Percentiles rank a stretch among this genome's conserved stretches.
Conservation (phyloP, 2,888 invertebrate species). For the Pollenia labialis region DNA sequence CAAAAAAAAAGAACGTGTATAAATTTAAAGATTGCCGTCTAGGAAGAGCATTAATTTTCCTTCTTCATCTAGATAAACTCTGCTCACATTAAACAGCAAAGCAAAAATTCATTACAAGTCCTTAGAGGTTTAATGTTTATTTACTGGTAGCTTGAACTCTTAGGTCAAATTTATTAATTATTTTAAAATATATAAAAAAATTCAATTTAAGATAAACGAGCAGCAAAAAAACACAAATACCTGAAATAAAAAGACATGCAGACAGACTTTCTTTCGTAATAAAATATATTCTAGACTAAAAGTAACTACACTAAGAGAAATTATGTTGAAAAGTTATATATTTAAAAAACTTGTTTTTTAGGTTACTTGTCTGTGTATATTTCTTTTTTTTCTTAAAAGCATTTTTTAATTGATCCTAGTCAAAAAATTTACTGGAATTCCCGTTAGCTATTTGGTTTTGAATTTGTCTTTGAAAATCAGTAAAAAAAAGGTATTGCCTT, state of each 20-base stretch:
- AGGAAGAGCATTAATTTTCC: not conserved
- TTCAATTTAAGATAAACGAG: constrained; percentile 18
- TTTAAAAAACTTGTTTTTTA: too few species aligned
- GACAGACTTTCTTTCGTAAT: too few species aligned
- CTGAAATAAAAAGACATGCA: not conserved
- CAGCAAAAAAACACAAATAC: not conserved
- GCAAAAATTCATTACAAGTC: not conserved
- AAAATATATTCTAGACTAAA: too few species aligned
- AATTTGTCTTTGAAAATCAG: too few species aligned
- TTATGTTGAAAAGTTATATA: too few species aligned
- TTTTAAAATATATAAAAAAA: constrained; percentile 32
- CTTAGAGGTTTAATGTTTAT: not conserved
- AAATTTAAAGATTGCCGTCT: not conserved
- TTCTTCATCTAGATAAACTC: not conserved
- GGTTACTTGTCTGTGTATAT: too few species aligned
- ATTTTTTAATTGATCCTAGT: too few species aligned
- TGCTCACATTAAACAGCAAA: not conserved
- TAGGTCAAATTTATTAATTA: constrained; percentile 27
- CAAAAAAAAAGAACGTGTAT: not conserved
- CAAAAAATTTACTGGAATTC: too few species aligned
- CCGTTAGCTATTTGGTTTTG: too few species aligned
- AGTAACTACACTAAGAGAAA: not conserved
- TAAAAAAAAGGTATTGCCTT: too few species aligned
- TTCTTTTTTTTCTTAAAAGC: too few species aligned
- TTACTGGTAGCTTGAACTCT: not conserved